Conservation (phyloP, 2,797 vertebrate species). For the Leptodactylus fallax region DNA sequence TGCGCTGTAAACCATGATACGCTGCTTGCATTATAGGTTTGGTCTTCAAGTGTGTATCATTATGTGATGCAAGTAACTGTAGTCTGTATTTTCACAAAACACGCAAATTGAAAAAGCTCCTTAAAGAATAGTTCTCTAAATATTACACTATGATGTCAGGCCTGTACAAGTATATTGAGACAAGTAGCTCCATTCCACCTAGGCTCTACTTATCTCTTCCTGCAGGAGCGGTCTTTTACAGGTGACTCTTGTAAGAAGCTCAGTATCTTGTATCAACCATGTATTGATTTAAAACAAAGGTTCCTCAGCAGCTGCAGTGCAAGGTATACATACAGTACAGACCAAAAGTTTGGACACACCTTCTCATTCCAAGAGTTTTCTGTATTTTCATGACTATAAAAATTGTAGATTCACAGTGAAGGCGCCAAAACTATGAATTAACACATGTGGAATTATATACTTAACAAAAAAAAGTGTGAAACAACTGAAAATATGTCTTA, state of each 20-base stretch:
- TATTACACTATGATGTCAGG: too few relatives aligned
- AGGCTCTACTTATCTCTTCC: background rate
- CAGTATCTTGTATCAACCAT: background rate
- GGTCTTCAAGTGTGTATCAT: background rate
- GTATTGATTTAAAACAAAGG: background rate
- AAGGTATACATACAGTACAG: background rate
- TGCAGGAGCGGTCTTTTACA: background rate
- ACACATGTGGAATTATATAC: too few relatives aligned
- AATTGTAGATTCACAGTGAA: too few relatives aligned
- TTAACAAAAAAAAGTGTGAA: too few relatives aligned
- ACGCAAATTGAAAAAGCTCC: background rate
- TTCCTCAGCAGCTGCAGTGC: background rate
- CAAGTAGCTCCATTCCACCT: background rate
- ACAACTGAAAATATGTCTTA: too few relatives aligned
- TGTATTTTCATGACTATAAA: too few relatives aligned
- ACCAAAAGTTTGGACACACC: too few relatives aligned
- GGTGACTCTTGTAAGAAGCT: background rate
- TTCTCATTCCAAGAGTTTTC: too few relatives aligned
- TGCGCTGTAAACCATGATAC: background rate
- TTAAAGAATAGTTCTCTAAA: too few relatives aligned
- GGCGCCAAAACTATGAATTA: too few relatives aligned
- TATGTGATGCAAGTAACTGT: background rate
- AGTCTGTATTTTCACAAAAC: background rate
- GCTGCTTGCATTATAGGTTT: background rate
- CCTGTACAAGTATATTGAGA: background rate